Conservation (phyloP, 2,888 invertebrate species). For the Lamellibrachia columna region DNA sequence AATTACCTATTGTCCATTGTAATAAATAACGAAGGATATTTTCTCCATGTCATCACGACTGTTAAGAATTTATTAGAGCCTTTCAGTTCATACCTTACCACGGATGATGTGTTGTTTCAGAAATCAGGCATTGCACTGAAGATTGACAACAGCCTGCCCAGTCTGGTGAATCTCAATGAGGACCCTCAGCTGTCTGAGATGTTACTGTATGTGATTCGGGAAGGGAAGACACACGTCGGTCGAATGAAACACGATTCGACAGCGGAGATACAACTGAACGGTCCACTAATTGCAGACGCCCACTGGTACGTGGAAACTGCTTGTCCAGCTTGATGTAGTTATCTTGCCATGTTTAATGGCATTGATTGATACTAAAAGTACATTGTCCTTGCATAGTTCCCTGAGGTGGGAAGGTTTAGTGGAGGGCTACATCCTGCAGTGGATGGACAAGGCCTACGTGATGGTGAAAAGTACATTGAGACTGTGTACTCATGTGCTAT, state of each 20-base stretch:
- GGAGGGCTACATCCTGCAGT: too few relatives aligned
- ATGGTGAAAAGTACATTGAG: too few relatives aligned
- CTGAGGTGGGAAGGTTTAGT: too few relatives aligned
- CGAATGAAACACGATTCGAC: constrained; percentile 54
- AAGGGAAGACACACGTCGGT: constrained; percentile 69
- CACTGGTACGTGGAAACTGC: constrained; percentile 70
- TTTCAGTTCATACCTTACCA: background rate
- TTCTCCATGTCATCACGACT: background rate
- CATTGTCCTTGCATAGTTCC: too few relatives aligned
- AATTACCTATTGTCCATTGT: background rate
- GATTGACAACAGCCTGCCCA: constrained; percentile 67
- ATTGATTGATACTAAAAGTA: too few relatives aligned
- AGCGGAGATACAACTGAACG: constrained; percentile 73
- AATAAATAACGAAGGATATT: background rate
- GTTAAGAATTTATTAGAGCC: background rate
- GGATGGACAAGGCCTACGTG: too few relatives aligned
- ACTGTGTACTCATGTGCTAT: too few relatives aligned
- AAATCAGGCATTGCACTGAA: constrained; percentile 70
- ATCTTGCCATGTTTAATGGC: background rate
- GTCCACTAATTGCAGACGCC: constrained; percentile 72
- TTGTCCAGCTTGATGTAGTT: background rate
- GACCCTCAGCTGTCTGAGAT: constrained; percentile 75
- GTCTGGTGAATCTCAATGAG: constrained; percentile 73
- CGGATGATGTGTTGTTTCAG: constrained; percentile 42
- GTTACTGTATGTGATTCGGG: constrained; percentile 69